Percentiles rank a stretch among this genome's conserved stretches.
Conservation (phyloP, 2,888 invertebrate genomes). For the Xiphydria camelus region DNA sequence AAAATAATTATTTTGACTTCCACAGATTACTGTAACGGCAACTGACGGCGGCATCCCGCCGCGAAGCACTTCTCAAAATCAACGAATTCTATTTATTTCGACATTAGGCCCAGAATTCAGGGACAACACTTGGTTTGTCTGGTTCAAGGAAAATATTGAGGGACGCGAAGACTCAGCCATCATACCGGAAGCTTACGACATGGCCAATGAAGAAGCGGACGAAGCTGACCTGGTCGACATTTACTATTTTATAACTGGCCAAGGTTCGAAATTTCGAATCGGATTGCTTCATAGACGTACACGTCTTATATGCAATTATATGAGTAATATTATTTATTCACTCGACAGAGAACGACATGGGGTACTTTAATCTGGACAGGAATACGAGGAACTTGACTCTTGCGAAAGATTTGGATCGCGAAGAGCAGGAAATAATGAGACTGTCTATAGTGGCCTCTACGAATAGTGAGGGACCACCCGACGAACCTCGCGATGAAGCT, state of each 20-base stretch:
- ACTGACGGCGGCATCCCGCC: constrained; percentile 28
- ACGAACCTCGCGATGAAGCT: constrained; percentile 45
- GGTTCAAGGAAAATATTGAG: constrained; percentile 30
- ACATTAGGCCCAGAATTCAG: constrained; percentile 28
- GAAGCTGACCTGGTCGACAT: constrained; percentile 16
- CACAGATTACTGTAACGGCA: constrained; percentile 24
- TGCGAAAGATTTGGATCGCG: constrained; percentile 58
- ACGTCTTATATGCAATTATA: background rate
- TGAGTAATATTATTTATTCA: constrained; percentile 4
- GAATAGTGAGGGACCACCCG: constrained; percentile 40
- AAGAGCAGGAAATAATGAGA: constrained; percentile 49
- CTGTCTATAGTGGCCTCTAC: constrained; percentile 62
- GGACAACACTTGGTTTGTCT: constrained; percentile 20
- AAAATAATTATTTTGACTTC: background rate
- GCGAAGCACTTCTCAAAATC: constrained; percentile 10
- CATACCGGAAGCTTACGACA: constrained; percentile 28
- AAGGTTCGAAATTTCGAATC: too few relatives aligned
- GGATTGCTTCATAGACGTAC: too few relatives aligned
- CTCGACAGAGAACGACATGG: constrained; percentile 39
- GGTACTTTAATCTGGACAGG: constrained; percentile 57
- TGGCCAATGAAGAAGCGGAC: constrained; percentile 18
- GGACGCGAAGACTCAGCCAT: constrained; percentile 14
- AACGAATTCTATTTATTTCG: constrained; percentile 25
- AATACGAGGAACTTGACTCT: constrained; percentile 54
- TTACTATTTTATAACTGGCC: constrained; percentile 29